Conservation (phyloP, 2,113 vertebrate genomes). For the Synodontis membranacea region DNA sequence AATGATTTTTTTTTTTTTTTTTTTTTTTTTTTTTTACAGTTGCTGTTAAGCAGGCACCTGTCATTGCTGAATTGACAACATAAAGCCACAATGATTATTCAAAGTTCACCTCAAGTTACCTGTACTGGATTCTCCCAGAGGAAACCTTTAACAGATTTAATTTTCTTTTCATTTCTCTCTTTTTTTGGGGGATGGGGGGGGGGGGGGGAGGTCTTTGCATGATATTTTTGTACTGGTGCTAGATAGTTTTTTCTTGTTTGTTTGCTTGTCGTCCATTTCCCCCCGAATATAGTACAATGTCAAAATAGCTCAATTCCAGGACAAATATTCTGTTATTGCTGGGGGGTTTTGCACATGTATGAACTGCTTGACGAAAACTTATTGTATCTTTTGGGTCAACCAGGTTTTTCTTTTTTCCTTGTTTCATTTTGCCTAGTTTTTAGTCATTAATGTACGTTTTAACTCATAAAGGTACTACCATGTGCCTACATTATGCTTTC, state of each 20-base stretch:
- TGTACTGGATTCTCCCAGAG: constrained; percentile 81
- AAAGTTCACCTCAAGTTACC: constrained; percentile 76
- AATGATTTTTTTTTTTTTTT: no score
- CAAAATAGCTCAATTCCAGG: constrained; percentile 62
- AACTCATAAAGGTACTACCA: constrained; percentile 7
- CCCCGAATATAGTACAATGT: constrained; percentile 64
- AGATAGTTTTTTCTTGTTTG: constrained; percentile 57
- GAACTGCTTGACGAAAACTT: constrained; percentile 64
- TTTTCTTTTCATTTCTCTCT: constrained; percentile 42
- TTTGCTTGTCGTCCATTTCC: constrained; percentile 43
- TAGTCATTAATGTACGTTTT: constrained; percentile 14
- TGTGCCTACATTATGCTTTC: constrained; percentile 12
- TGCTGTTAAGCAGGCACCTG: constrained; percentile 60
- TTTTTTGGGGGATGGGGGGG: no score
- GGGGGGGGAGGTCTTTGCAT: constrained; percentile 74
- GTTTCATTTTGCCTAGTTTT: background rate
- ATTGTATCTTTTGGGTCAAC: constrained; percentile 31
- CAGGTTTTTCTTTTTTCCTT: background rate
- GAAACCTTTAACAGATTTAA: constrained; percentile 72
- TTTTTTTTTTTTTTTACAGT: constrained; percentile 59
- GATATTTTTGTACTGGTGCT: constrained; percentile 85
- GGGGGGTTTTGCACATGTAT: constrained; percentile 35
- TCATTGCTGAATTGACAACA: constrained; percentile 73
- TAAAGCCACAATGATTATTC: constrained; percentile 64
- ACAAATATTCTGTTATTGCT: constrained; percentile 51